A percentile compares a stretch with the other conserved stretches of the same genome.
Evolutionary conservation across 1,140 invertebrate species (phyloP).

Genomic region (Camponotus floridanus): DNA sequence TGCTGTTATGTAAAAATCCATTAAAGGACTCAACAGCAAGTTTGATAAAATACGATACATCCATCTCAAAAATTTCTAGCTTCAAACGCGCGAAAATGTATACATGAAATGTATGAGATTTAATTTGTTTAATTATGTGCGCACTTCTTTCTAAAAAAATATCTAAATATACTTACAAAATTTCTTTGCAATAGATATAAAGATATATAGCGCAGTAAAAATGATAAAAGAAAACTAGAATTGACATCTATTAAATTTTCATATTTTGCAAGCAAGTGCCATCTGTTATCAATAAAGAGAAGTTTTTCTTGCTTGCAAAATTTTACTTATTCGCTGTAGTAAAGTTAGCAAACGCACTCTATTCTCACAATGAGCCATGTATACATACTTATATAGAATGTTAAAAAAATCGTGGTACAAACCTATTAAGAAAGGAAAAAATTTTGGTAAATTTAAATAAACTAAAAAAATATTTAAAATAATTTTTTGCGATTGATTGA

Average conservation of each 20-base stretch:
- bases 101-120: too few relatives aligned
- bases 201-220: too few relatives aligned
- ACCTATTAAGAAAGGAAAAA: background rate
- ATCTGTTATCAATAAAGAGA: background rate
- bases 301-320: background rate
- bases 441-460: background rate
- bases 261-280: background rate
- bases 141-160: too few relatives aligned
- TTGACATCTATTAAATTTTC: background rate
- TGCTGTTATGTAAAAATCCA: too few relatives aligned
- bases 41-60: too few relatives aligned
- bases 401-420: background rate
- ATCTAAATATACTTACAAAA: too few relatives aligned
- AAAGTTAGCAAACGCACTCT: background rate
- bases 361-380: background rate
- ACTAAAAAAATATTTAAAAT: background rate
- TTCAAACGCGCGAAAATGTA: too few relatives aligned
- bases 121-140: too few relatives aligned
- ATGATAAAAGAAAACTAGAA: background rate
- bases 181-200: background rate
- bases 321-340: background rate
- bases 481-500: background rate
- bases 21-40: too few relatives aligned
- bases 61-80: too few relatives aligned
- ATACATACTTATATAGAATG: background rate